Evolutionary conservation across 2,797 vertebrate genomes (phyloP).

Genomic region (Karalla daura): DNA sequence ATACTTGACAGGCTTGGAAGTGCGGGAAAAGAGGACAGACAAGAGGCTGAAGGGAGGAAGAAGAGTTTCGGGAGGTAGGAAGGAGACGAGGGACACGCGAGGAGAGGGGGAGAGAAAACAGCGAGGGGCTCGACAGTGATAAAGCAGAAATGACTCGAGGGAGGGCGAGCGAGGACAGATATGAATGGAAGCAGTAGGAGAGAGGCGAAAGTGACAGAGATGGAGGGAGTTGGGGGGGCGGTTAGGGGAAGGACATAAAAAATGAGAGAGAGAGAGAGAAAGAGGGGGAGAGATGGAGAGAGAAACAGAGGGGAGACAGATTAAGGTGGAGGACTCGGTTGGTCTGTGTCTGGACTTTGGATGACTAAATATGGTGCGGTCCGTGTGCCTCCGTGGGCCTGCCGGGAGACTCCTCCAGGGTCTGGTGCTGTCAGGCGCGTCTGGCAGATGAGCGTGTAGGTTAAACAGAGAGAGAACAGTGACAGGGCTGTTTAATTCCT

Average conservation of each 20-base stretch:
- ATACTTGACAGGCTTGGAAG: constrained; percentile 31
- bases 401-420: constrained; percentile 65
- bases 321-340: constrained; percentile 61
- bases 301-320: constrained; percentile 60
- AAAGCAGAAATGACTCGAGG: constrained; percentile 58
- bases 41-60: constrained; percentile 12
- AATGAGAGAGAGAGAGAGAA: constrained; percentile 49
- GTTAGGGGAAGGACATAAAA: constrained; percentile 58
- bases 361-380: constrained; percentile 83
- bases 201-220: constrained; percentile 66
- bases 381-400: constrained; percentile 56
- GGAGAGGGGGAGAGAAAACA: constrained; percentile 38
- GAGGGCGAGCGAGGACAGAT: constrained; percentile 58
- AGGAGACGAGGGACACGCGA: constrained; percentile 14
- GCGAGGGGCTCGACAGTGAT: constrained; percentile 58
- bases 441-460: constrained; percentile 70
- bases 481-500: constrained; percentile 70
- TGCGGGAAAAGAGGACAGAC: constrained; percentile 33
- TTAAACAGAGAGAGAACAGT: constrained; percentile 77
- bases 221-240: constrained; percentile 40
- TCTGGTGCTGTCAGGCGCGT: constrained; percentile 73
- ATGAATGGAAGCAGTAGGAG: constrained; percentile 56
- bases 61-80: constrained; percentile 29
- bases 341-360: constrained; percentile 60
- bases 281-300: constrained; percentile 45